Evolutionary conservation across 2,113 vertebrate species (phyloP).

Genomic region (Notothenia rossii): DNA sequence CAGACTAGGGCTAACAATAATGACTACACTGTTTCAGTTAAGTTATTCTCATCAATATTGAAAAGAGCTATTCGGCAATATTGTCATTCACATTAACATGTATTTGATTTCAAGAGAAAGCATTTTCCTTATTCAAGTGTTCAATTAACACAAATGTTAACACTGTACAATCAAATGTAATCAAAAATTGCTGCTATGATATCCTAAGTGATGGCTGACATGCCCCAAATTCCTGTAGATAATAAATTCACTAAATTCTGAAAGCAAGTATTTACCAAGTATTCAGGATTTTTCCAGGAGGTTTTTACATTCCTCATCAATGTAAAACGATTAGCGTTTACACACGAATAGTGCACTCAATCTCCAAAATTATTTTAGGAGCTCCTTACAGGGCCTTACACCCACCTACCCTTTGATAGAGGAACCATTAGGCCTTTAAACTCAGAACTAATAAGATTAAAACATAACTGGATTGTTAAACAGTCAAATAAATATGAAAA

Average conservation of each 20-base stretch:
- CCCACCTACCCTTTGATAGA: background rate
- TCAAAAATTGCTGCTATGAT: background rate
- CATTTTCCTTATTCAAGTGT: background rate
- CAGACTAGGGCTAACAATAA: constrained; percentile 12
- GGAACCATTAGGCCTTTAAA: constrained; percentile 57
- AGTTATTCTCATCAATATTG: background rate
- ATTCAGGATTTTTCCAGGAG: background rate
- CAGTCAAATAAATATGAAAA: constrained; percentile 56
- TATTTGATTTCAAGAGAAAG: background rate
- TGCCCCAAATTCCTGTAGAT: no score
- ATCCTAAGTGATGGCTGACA: background rate
- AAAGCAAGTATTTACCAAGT: background rate
- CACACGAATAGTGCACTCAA: background rate
- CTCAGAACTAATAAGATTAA: constrained; percentile 47
- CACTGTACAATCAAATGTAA: background rate
- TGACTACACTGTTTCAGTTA: background rate
- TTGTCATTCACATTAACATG: background rate
- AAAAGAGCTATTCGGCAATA: background rate
- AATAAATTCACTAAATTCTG: no score
- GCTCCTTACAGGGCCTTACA: constrained; percentile 12
- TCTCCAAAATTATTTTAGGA: constrained; percentile 14
- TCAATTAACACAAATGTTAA: background rate
- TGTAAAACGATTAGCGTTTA: background rate
- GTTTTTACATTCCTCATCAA: background rate
- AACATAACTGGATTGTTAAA: constrained; percentile 48